Percentiles rank a stretch among this genome's conserved stretches.
phyloP scores from a whole-genome alignment of 2,888 invertebrate genomes.

The Drosophila putrida region DNA sequence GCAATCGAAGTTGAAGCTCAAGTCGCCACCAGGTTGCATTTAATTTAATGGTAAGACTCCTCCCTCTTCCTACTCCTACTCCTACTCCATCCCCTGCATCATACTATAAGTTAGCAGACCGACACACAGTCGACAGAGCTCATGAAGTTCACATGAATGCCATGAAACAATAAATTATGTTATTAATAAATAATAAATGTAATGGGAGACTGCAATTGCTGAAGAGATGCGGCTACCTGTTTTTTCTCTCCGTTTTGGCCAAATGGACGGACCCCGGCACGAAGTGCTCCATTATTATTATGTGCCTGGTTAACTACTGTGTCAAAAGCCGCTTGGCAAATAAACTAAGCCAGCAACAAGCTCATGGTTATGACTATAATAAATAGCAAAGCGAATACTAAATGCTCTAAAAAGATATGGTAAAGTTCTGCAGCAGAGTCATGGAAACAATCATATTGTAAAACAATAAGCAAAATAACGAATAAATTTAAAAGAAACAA shows the following conservation, averaged over 20 bases:
- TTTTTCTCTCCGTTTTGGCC: slow-evolving; percentile 42
- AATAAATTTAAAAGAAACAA: neutral
- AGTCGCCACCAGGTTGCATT: slow-evolving; percentile 50
- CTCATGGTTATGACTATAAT: neutral
- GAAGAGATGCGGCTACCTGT: slow-evolving; percentile 72
- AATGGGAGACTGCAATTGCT: slow-evolving; percentile 80
- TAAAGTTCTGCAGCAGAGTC: neutral
- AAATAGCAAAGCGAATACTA: slow-evolving; percentile 4
- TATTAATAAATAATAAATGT: slow-evolving; percentile 85
- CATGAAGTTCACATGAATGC: slow-evolving; percentile 83
- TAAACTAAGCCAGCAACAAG: slow-evolving; percentile 58
- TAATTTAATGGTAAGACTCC: slow-evolving; percentile 70
- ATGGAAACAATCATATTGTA: no score
- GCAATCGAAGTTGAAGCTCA: slow-evolving; percentile 65
- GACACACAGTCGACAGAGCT: slow-evolving; percentile 37
- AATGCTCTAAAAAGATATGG: slow-evolving; percentile 42
- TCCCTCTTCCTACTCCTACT: neutral
- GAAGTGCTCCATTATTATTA: slow-evolving; percentile 74
- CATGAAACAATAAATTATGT: slow-evolving; percentile 85
- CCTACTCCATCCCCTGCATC: neutral
- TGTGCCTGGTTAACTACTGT: slow-evolving; percentile 74
- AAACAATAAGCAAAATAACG: neutral
- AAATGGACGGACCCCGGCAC: slow-evolving; percentile 27
- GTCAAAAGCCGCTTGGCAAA: slow-evolving; percentile 79
- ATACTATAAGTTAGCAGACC: neutral